A percentile compares a stretch with the other conserved stretches of the same genome.
phyloP scores from a whole-genome alignment of 2,113 vertebrate species.

The Hyaena hyaena region DNA sequence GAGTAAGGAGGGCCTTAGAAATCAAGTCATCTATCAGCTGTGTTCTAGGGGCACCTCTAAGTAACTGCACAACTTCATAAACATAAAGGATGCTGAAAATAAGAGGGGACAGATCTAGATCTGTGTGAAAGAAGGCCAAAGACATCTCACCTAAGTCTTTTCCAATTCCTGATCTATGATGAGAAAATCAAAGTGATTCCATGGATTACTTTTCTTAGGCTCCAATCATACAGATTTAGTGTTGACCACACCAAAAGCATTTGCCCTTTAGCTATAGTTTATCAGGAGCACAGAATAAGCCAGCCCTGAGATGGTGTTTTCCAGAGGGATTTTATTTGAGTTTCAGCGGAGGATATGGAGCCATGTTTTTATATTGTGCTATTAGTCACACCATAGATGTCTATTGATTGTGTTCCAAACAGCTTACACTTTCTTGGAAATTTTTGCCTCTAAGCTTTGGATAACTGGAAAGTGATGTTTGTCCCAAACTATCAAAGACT shows the following conservation, averaged over 20 bases:
- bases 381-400: background rate
- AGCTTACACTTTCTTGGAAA: background rate
- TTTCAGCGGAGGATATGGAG: background rate
- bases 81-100: background rate
- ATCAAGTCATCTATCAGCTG: background rate
- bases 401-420: background rate
- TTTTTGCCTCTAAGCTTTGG: background rate
- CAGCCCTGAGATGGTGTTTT: background rate
- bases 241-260: background rate
- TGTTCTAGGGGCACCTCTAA: background rate
- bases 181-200: background rate
- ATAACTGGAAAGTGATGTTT: conserved; percentile 3
- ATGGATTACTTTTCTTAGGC: background rate
- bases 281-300: background rate
- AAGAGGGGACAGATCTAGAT: background rate
- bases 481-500: background rate
- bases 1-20: background rate
- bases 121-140: background rate
- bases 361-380: background rate
- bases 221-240: background rate
- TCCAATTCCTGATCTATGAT: background rate
- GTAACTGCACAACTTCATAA: background rate
- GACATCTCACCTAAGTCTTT: background rate
- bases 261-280: background rate
- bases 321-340: background rate